A percentile compares a stretch with the other conserved stretches of the same genome.
Conservation (phyloP, 53 echinoderm and acorn worm genomes). For the Henricia sp. region DNA sequence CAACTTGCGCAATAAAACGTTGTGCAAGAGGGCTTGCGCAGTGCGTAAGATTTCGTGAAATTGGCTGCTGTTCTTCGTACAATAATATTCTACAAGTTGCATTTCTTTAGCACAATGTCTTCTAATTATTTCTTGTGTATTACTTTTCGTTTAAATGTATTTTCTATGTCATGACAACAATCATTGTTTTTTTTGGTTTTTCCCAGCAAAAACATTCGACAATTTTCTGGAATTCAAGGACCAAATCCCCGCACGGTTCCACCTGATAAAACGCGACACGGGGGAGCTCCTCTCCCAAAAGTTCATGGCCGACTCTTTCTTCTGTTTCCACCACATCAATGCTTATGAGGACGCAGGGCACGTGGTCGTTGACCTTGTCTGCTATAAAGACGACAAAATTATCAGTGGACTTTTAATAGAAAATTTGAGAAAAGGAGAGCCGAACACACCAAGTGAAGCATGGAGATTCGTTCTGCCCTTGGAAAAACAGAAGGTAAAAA, state of each 20-base stretch:
- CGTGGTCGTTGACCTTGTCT: constrained; percentile 67
- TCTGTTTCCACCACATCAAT: constrained; percentile 90
- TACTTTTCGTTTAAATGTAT: too few relatives aligned
- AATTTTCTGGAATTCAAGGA: constrained; percentile 40
- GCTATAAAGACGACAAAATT: constrained; percentile 18
- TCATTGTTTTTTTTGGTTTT: neutral
- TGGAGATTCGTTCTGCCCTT: constrained; percentile 37
- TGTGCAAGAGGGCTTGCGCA: too few relatives aligned
- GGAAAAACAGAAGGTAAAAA: constrained; percentile 30
- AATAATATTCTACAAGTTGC: too few relatives aligned
- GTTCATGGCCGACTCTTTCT: constrained; percentile 74
- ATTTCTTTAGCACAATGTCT: too few relatives aligned
- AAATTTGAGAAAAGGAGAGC: neutral
- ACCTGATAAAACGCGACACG: constrained; percentile 65
- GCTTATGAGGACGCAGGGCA: constrained; percentile 77
- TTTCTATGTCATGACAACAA: neutral
- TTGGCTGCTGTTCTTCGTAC: too few relatives aligned
- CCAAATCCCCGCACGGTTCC: constrained; percentile 46
- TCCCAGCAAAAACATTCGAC: neutral
- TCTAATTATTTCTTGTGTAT: too few relatives aligned
- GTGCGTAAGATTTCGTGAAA: too few relatives aligned
- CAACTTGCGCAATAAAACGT: too few relatives aligned
- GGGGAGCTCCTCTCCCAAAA: constrained; percentile 62
- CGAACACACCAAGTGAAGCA: neutral
- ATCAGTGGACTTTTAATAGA: neutral